phyloP scores from a whole-genome alignment of 2,797 vertebrate genomes.

The Mormyrus hasselquistii region DNA sequence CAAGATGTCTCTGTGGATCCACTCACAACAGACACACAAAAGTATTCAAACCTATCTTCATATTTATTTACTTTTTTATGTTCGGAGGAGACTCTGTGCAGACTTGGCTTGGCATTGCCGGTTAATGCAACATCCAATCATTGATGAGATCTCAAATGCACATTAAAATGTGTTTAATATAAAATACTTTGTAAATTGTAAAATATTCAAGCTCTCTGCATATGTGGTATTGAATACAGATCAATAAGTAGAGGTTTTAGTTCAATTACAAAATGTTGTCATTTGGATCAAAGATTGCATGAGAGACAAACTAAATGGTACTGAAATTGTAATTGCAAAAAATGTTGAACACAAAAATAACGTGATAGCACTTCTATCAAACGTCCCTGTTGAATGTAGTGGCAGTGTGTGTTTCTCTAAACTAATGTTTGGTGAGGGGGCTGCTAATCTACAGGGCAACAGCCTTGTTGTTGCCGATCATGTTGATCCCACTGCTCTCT shows the following conservation, averaged over 20 bases:
- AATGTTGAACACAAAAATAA: neutral
- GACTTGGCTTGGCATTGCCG: neutral
- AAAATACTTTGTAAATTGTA: neutral
- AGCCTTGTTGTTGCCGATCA: neutral
- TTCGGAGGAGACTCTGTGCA: neutral
- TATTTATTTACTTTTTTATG: neutral
- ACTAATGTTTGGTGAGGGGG: neutral
- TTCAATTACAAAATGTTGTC: neutral
- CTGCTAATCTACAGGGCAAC: neutral
- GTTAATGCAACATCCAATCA: neutral
- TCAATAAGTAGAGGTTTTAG: neutral
- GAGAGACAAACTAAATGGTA: neutral
- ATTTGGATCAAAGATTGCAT: neutral
- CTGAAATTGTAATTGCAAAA: neutral
- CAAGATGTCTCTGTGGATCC: slow-evolving; percentile 46
- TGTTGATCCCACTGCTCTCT: neutral
- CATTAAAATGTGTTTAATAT: neutral
- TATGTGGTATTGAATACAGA: neutral
- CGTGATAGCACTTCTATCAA: neutral
- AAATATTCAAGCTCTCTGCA: neutral
- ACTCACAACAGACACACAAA: slow-evolving; percentile 17
- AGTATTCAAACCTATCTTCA: slow-evolving; percentile 32
- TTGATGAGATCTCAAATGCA: neutral
- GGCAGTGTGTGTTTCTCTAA: neutral
- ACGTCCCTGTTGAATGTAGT: neutral